Conservation (phyloP, 2,888 invertebrate genomes). For the Gymnocheta viridis region DNA sequence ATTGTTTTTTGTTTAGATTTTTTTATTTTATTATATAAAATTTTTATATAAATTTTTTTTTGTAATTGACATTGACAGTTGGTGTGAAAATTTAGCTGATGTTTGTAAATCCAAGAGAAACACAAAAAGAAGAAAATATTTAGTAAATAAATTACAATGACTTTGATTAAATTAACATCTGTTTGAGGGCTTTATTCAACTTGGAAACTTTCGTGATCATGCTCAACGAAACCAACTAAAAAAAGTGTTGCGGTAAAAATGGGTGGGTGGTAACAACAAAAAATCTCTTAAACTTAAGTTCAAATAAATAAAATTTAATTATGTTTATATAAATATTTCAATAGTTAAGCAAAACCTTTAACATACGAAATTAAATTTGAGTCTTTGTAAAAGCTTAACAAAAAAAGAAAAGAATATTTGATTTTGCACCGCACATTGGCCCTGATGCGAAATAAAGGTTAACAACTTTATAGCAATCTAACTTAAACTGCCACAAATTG, state of each 20-base stretch:
- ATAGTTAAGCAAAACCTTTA: too few relatives aligned
- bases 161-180: conserved; percentile 46
- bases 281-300: too few relatives aligned
- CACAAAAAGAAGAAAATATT: background rate
- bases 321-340: too few relatives aligned
- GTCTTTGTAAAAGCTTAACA: too few relatives aligned
- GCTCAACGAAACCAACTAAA: background rate
- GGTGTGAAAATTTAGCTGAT: conserved; percentile 54
- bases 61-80: conserved; percentile 56
- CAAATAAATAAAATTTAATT: too few relatives aligned
- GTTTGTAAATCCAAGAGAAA: conserved; percentile 4
- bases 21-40: background rate
- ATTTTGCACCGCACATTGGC: too few relatives aligned
- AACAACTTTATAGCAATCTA: too few relatives aligned
- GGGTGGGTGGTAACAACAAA: background rate
- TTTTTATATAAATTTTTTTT: background rate
- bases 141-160: conserved; percentile 31
- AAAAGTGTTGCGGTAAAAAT: too few relatives aligned
- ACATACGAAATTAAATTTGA: too few relatives aligned
- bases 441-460: too few relatives aligned
- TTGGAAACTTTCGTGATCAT: background rate
- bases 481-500: too few relatives aligned
- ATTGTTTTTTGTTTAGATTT: background rate
- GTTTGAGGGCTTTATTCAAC: conserved; percentile 18
- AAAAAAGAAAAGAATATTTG: too few relatives aligned